phyloP scores from a whole-genome alignment of 1,140 invertebrate species.

The Ptiloglossa arizonensis region DNA sequence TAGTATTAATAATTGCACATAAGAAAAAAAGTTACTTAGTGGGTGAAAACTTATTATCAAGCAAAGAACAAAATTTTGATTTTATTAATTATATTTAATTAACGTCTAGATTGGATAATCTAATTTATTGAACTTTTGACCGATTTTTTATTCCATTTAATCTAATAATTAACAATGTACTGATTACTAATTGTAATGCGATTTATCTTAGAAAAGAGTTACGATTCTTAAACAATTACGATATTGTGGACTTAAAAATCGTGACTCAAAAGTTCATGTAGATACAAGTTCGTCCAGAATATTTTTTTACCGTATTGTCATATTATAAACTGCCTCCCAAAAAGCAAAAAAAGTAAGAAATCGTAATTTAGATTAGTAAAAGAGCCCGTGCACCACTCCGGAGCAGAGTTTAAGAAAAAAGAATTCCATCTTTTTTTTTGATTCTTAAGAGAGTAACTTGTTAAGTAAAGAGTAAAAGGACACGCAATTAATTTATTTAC shows the following conservation, averaged over 20 bases:
- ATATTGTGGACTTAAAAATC: background rate
- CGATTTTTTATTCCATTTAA: background rate
- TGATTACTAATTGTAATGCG: background rate
- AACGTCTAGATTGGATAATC: background rate
- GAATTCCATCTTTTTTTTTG: conserved; percentile 7
- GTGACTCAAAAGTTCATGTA: background rate
- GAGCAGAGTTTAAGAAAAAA: conserved; percentile 30
- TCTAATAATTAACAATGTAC: background rate
- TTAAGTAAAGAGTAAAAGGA: background rate
- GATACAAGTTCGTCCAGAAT: conserved; percentile 30
- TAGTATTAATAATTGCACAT: conserved; percentile 1
- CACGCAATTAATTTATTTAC: conserved; percentile 9
- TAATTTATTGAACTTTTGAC: background rate
- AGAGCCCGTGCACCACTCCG: conserved; percentile 39
- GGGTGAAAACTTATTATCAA: background rate
- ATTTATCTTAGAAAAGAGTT: background rate
- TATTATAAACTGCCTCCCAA: conserved; percentile 10
- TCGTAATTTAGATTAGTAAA: conserved; percentile 2
- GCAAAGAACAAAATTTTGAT: background rate
- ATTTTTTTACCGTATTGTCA: conserved; percentile 5
- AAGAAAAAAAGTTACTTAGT: background rate
- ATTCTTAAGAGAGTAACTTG: conserved; percentile 5
- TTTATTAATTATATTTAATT: background rate
- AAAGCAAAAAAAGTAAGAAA: background rate
- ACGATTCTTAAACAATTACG: background rate